phyloP scores from a whole-genome alignment of 2,888 invertebrate species.

The Lacanobia oleracea region DNA sequence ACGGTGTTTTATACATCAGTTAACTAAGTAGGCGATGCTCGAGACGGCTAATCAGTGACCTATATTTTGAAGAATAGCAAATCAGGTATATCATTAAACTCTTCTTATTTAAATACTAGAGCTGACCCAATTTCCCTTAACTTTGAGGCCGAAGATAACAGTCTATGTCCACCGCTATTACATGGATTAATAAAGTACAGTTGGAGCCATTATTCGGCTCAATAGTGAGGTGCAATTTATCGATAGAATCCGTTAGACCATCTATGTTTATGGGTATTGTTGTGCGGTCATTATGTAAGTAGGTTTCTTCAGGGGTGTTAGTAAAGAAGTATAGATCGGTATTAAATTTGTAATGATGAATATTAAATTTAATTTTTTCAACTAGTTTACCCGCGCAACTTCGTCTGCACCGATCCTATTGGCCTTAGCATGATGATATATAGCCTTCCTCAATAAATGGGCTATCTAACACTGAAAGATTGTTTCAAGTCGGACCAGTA shows the following conservation, averaged over 20 bases:
- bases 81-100: neutral
- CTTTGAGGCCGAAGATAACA: constrained; percentile 31
- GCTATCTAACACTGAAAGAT: too few relatives aligned
- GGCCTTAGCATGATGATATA: too few relatives aligned
- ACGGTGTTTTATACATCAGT: neutral
- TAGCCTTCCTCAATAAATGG: too few relatives aligned
- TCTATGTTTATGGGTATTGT: constrained; percentile 44
- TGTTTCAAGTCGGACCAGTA: too few relatives aligned
- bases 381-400: too few relatives aligned
- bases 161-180: constrained; percentile 29
- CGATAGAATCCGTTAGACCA: constrained; percentile 55
- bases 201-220: constrained; percentile 39
- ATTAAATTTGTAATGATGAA: too few relatives aligned
- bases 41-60: neutral
- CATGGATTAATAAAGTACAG: constrained; percentile 57
- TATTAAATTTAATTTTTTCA: too few relatives aligned
- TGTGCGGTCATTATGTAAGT: constrained; percentile 41
- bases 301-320: constrained; percentile 42
- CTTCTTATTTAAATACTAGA: constrained; percentile 15
- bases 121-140: constrained; percentile 13
- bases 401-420: too few relatives aligned
- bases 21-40: neutral
- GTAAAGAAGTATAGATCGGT: neutral
- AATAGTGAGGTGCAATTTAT: constrained; percentile 51
- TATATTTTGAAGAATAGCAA: neutral